Evolutionary conservation across 2,113 vertebrate species (phyloP).

Genomic region (Anser cygnoides): DNA sequence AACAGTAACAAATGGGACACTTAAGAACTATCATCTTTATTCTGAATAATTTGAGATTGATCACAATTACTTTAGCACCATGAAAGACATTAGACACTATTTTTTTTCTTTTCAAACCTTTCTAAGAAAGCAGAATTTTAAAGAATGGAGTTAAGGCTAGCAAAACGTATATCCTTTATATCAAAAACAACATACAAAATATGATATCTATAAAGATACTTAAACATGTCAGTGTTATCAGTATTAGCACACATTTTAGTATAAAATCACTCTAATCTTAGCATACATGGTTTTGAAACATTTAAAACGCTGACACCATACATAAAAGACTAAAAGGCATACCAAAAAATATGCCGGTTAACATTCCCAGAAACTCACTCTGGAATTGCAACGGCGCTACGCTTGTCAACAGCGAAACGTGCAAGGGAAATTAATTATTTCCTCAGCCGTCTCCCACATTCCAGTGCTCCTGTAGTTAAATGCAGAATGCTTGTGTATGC

Average conservation of each 20-base stretch:
- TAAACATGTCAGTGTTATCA: neutral
- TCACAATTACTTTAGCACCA: slow-evolving; percentile 62
- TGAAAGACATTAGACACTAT: neutral
- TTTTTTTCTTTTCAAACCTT: neutral
- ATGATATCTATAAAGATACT: slow-evolving; percentile 4
- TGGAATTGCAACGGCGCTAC: neutral
- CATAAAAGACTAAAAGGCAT: neutral
- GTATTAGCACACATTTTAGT: neutral
- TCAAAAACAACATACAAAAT: slow-evolving; percentile 52
- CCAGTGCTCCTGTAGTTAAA: neutral
- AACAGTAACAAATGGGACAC: neutral
- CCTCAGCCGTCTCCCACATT: neutral
- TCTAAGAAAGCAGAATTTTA: slow-evolving; percentile 2
- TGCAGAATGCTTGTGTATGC: neutral
- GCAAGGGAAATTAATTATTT: no score
- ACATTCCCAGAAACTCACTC: neutral
- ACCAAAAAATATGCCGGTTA: neutral
- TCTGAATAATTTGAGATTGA: slow-evolving; percentile 16
- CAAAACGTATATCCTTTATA: neutral
- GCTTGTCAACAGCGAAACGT: neutral
- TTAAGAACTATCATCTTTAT: slow-evolving; percentile 38
- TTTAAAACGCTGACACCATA: neutral
- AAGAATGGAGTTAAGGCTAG: slow-evolving; percentile 43
- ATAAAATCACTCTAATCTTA: neutral
- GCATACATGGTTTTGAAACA: neutral